A percentile compares a stretch with the other conserved stretches of the same genome.
These are phyloP conservation scores for Dryococelus australis DNA, from an alignment of 2,888 invertebrate genomes.

Conservation along the genomic window DNA sequence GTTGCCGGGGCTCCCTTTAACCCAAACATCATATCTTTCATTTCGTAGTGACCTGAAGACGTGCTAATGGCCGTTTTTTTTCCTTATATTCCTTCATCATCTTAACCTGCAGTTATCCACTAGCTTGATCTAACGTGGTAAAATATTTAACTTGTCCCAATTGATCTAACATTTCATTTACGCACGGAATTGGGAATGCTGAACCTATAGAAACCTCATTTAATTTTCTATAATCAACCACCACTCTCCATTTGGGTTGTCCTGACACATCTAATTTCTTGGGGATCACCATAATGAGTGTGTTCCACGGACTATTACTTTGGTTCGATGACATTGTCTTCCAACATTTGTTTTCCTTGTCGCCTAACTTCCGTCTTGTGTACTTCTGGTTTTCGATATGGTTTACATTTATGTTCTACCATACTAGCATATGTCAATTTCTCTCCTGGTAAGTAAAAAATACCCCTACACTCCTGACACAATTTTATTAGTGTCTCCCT, in stretches of 20 bases:
- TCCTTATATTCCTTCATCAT: background rate
- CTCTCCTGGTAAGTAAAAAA: too few species aligned
- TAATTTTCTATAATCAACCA: background rate
- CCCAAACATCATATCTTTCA: background rate
- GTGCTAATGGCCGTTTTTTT: background rate
- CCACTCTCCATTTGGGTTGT: background rate
- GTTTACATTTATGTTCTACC: too few species aligned
- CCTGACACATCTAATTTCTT: constrained; percentile 27
- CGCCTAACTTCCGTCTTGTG: background rate
- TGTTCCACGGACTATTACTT: constrained; percentile 30
- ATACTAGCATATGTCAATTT: too few species aligned
- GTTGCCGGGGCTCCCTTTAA: background rate
- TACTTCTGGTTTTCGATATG: background rate
- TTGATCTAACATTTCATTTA: background rate
- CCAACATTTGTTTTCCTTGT: background rate
- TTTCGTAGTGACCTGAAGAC: background rate
- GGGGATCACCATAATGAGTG: constrained; percentile 31
- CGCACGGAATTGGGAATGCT: background rate
- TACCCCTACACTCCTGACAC: too few species aligned
- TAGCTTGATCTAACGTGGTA: background rate
- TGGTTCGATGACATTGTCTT: background rate
- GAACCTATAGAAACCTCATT: background rate
- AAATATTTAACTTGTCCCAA: background rate
- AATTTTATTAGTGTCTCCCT: too few species aligned
- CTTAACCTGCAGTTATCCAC: background rate